A percentile compares a stretch with the other conserved stretches of the same genome.
phyloP scores from a whole-genome alignment of 2,888 invertebrate species.

The Lasius fuliginosus region DNA sequence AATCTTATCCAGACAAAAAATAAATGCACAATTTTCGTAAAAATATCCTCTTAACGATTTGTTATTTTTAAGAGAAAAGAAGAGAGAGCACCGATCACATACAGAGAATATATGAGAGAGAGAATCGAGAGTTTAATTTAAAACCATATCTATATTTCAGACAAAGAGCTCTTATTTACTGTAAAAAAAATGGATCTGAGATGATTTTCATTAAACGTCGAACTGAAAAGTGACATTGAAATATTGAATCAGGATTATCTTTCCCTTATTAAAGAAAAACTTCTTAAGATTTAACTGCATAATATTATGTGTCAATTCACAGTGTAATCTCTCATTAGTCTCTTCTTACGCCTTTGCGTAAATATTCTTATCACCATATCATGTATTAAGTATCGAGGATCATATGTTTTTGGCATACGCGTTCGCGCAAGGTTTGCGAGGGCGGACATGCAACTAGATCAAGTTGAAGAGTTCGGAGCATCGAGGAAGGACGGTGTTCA shows the following conservation, averaged over 20 bases:
- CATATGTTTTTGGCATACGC: not conserved
- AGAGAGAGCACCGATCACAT: not conserved
- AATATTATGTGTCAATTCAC: not conserved
- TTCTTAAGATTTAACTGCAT: not conserved
- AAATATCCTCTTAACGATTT: not conserved
- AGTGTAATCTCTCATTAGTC: not conserved
- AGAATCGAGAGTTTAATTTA: not conserved
- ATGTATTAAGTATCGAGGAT: not conserved
- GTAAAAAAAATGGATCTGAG: not conserved
- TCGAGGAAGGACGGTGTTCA: slow-evolving; percentile 81
- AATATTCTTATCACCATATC: not conserved
- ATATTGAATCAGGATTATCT: not conserved
- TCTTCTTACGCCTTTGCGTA: not conserved
- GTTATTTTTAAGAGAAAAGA: not conserved
- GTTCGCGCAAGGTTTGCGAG: slow-evolving; percentile 43
- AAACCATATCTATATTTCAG: not conserved
- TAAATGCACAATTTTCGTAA: not conserved
- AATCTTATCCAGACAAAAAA: not conserved
- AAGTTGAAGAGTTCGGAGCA: slow-evolving; percentile 84
- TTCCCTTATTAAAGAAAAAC: not conserved
- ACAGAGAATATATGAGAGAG: no score
- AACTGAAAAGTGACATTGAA: not conserved
- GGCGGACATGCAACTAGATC: slow-evolving; percentile 76
- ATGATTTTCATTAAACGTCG: no score
- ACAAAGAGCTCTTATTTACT: not conserved